These are phyloP conservation scores for Notolabrus celidotus DNA, from an alignment of 2,797 vertebrate genomes.

Conservation along the genomic window DNA sequence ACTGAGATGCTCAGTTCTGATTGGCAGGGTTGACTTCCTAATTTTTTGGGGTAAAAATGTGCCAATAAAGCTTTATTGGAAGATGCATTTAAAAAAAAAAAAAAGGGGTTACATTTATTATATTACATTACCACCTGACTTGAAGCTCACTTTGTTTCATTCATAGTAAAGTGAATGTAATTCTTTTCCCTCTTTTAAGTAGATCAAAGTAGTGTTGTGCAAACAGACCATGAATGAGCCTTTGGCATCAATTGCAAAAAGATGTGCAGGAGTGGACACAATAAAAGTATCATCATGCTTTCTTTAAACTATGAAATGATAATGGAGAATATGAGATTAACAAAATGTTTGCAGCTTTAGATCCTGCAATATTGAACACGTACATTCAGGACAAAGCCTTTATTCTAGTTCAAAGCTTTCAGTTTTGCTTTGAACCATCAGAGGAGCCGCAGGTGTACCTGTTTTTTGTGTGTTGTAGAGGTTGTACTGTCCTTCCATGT, in stretches of 20 bases:
- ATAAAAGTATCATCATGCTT: too few species aligned
- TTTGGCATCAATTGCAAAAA: too few species aligned
- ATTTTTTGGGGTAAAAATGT: background rate
- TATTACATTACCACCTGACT: background rate
- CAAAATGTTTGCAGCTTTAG: too few species aligned
- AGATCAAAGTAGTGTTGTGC: too few species aligned
- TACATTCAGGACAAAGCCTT: background rate
- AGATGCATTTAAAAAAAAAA: background rate
- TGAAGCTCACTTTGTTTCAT: too few species aligned
- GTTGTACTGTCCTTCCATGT: background rate
- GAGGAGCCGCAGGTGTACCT: background rate
- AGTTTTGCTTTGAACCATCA: background rate
- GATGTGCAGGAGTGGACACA: too few species aligned
- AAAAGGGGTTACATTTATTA: accelerated
- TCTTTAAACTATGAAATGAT: too few species aligned
- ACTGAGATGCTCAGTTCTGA: background rate
- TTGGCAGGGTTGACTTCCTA: background rate
- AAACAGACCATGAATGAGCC: too few species aligned
- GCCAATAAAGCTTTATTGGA: background rate
- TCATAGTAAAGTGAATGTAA: too few species aligned
- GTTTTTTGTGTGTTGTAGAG: background rate
- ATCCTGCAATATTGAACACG: background rate
- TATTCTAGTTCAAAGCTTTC: background rate
- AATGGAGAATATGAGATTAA: too few species aligned
- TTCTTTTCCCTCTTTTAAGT: too few species aligned